Conservation (phyloP, 1,140 invertebrate species). For the Ceratina australensis region DNA sequence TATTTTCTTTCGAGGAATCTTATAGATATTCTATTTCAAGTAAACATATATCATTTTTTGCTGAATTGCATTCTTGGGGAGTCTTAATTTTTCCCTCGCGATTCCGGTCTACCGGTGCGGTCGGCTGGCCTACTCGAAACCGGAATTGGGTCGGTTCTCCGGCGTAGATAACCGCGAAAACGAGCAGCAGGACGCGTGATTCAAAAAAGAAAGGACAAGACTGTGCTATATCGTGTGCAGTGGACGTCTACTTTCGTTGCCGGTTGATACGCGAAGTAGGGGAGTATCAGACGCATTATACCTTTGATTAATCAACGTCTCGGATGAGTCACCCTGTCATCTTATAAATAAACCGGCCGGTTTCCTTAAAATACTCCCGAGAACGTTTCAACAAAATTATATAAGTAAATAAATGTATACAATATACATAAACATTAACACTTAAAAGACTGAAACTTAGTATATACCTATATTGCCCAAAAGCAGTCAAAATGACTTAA, state of each 20-base stretch:
- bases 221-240: slow-evolving; percentile 39
- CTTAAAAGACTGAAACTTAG: too few species aligned
- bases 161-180: slow-evolving; percentile 72
- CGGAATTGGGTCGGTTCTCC: slow-evolving; percentile 72
- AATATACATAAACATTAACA: too few species aligned
- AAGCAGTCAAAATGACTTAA: too few species aligned
- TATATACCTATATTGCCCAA: too few species aligned
- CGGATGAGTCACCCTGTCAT: too few species aligned
- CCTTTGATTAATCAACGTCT: neutral
- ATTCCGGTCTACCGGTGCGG: slow-evolving; percentile 55
- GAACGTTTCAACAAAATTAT: too few species aligned
- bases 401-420: too few species aligned
- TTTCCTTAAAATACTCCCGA: too few species aligned
- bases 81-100: slow-evolving; percentile 36
- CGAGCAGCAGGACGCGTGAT: slow-evolving; percentile 14
- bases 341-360: too few species aligned
- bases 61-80: neutral
- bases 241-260: slow-evolving; percentile 76
- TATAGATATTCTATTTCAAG: neutral
- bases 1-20: neutral
- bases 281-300: neutral
- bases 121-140: slow-evolving; percentile 72
- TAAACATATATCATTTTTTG: neutral
- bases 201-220: slow-evolving; percentile 43
- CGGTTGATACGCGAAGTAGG: slow-evolving; percentile 44